A percentile compares a stretch with the other conserved stretches of the same genome.
Conservation (phyloP, 2,888 invertebrate species). For the Leptothorax acervorum region DNA sequence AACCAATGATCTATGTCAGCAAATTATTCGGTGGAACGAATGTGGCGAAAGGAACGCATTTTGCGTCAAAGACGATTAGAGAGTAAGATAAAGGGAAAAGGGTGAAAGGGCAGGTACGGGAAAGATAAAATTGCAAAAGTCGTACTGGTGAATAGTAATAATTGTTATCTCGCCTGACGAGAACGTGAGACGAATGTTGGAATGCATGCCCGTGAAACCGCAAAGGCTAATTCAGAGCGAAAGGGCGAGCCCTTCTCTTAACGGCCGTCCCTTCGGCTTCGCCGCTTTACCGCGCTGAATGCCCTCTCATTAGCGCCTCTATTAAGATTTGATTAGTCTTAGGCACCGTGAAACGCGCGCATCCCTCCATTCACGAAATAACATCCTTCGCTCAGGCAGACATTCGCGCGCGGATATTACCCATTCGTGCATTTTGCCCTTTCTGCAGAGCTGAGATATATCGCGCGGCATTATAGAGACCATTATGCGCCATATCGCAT, state of each 20-base stretch:
- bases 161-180: conserved; percentile 77
- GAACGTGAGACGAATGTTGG: conserved; percentile 82
- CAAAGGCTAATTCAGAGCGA: conserved; percentile 77
- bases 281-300: conserved; percentile 73
- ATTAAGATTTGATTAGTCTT: conserved; percentile 84
- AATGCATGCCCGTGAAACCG: conserved; percentile 76
- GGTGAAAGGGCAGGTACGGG: conserved; percentile 1
- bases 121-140: conserved; percentile 77
- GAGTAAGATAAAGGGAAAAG: conserved; percentile 38
- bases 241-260: conserved; percentile 50
- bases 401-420: conserved; percentile 29
- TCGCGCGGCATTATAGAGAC: background rate
- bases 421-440: conserved; percentile 26
- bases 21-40: background rate
- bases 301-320: conserved; percentile 83
- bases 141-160: conserved; percentile 77
- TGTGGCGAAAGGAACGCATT: background rate
- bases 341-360: conserved; percentile 74
- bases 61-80: conserved; percentile 28
- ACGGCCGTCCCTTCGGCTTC: conserved; percentile 52
- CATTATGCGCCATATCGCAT: conserved; percentile 7
- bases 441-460: background rate
- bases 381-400: conserved; percentile 66
- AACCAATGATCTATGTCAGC: background rate
- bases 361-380: conserved; percentile 77